Conservation (phyloP, 2,888 invertebrate species). For the Myathropa florea region DNA sequence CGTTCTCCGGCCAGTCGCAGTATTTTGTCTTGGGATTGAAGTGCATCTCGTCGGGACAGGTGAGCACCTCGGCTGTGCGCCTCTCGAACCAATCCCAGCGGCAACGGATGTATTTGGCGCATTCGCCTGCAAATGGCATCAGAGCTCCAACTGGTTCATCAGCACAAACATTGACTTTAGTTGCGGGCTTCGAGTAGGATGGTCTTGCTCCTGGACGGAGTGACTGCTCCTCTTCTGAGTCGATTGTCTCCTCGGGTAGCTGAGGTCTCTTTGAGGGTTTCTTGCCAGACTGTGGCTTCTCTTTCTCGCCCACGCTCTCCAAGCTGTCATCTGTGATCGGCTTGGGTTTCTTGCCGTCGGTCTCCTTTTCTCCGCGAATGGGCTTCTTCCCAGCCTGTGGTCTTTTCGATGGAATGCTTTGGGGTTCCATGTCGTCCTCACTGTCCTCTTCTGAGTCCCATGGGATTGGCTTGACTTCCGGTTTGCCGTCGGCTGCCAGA, state of each 20-base stretch:
- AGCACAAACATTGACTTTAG: constrained; percentile 70
- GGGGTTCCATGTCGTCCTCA: too few species aligned
- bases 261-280: background rate
- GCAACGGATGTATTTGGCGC: constrained; percentile 72
- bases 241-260: background rate
- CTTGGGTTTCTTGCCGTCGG: background rate
- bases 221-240: background rate
- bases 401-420: background rate
- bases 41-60: constrained; percentile 53
- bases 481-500: background rate
- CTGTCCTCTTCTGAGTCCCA: too few species aligned
- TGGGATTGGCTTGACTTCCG: background rate
- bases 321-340: background rate
- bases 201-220: background rate
- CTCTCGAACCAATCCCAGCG: constrained; percentile 58
- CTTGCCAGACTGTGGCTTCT: background rate
- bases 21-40: constrained; percentile 59
- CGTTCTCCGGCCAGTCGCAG: constrained; percentile 68
- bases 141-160: constrained; percentile 73
- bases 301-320: background rate
- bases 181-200: background rate
- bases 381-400: background rate
- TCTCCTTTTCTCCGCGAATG: background rate
- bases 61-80: constrained; percentile 41
- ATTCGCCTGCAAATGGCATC: constrained; percentile 72